A percentile compares a stretch with the other conserved stretches of the same genome.
These are phyloP conservation scores for Penelope pileata DNA, from an alignment of 2,113 vertebrate genomes.

Conservation along the genomic window DNA sequence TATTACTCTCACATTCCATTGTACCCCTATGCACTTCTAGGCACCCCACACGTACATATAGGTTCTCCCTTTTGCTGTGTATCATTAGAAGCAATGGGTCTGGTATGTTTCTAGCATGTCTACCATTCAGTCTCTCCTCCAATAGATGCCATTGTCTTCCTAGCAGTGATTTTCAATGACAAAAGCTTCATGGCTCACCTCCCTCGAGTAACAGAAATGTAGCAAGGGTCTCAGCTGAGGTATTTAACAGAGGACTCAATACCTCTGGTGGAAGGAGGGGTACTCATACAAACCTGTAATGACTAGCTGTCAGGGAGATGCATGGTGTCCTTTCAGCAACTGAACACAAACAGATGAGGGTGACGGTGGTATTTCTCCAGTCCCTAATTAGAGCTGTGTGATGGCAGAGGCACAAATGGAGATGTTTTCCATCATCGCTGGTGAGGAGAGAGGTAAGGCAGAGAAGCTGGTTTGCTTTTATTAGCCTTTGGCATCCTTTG, in stretches of 20 bases:
- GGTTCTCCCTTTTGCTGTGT: neutral
- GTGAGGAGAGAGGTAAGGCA: slow-evolving; percentile 14
- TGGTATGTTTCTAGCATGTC: neutral
- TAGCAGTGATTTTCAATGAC: neutral
- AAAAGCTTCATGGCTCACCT: neutral
- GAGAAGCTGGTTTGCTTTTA: neutral
- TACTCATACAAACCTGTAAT: slow-evolving; percentile 70
- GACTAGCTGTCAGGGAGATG: slow-evolving; percentile 83
- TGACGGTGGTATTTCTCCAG: slow-evolving; percentile 76
- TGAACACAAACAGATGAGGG: slow-evolving; percentile 75
- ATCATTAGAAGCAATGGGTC: neutral
- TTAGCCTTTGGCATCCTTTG: neutral
- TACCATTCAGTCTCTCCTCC: neutral
- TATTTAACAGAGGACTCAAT: slow-evolving; percentile 14
- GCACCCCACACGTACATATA: accelerated
- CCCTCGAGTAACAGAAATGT: neutral
- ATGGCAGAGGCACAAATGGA: slow-evolving; percentile 55
- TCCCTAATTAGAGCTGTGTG: slow-evolving; percentile 79
- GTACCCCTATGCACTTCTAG: neutral
- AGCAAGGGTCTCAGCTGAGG: neutral
- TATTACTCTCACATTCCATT: neutral
- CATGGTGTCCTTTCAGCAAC: slow-evolving; percentile 78
- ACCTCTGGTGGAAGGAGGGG: slow-evolving; percentile 58
- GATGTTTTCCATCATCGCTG: slow-evolving; percentile 68
- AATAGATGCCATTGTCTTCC: neutral